phyloP scores from a whole-genome alignment of 2,888 invertebrate genomes.

The Pemphredon lugubris region DNA sequence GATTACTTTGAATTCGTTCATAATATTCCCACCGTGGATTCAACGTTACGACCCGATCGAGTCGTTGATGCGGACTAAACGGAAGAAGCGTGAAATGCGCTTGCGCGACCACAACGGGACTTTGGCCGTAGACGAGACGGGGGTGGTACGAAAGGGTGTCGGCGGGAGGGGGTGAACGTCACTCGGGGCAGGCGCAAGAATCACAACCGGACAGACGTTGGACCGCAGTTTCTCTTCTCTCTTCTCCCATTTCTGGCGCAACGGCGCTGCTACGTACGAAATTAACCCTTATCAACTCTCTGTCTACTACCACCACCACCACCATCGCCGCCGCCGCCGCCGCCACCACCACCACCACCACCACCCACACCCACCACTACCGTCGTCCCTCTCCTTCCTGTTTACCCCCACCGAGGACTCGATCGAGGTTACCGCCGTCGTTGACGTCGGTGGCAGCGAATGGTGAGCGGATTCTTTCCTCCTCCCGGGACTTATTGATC shows the following conservation, averaged over 20 bases:
- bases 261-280: conserved; percentile 75
- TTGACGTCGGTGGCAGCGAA: conserved; percentile 70
- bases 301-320: conserved; percentile 51
- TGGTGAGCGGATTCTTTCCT: conserved; percentile 76
- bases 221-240: conserved; percentile 51
- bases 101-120: conserved; percentile 64
- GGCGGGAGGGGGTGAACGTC: conserved; percentile 56
- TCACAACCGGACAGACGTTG: conserved; percentile 74
- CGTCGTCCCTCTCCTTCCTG: conserved; percentile 36
- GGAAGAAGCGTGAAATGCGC: conserved; percentile 64
- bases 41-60: conserved; percentile 59
- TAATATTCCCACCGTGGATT: conserved; percentile 43
- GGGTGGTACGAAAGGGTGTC: conserved; percentile 39
- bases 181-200: conserved; percentile 73
- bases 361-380: conserved; percentile 45
- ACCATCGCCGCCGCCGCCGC: conserved; percentile 34
- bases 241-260: conserved; percentile 34
- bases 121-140: conserved; percentile 38
- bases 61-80: conserved; percentile 66
- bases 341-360: conserved; percentile 25
- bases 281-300: conserved; percentile 82
- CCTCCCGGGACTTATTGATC: conserved; percentile 79
- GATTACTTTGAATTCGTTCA: conserved; percentile 26
- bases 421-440: conserved; percentile 50
- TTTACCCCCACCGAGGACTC: conserved; percentile 40